These are phyloP conservation scores for Sesia apiformis DNA, from an alignment of 2,888 invertebrate genomes.

Conservation along the genomic window DNA sequence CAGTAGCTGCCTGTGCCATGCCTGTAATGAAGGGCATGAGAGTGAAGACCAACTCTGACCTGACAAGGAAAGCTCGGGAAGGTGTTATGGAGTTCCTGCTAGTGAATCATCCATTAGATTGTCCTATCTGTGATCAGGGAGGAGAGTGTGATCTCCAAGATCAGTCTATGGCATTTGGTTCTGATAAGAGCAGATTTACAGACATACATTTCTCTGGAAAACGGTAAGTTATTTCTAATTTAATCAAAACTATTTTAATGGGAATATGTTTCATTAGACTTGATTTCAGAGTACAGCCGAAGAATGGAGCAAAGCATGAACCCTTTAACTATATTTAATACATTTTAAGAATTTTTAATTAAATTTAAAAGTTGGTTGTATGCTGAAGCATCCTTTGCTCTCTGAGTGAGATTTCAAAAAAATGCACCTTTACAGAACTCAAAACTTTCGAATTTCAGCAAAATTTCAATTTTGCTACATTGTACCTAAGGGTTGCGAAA, in stretches of 20 bases:
- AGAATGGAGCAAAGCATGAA: too few relatives aligned
- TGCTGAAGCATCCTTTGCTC: too few relatives aligned
- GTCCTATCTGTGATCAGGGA: slow-evolving; percentile 99
- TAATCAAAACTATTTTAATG: not conserved
- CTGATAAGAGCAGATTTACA: slow-evolving; percentile 92
- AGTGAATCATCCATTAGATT: slow-evolving; percentile 98
- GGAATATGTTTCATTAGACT: too few relatives aligned
- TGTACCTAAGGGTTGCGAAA: too few relatives aligned
- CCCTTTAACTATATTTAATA: too few relatives aligned
- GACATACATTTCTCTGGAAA: slow-evolving; percentile 95
- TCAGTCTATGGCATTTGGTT: slow-evolving; percentile 99
- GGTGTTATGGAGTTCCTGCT: slow-evolving; percentile 99
- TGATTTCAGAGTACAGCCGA: too few relatives aligned
- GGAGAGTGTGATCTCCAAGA: slow-evolving; percentile 96
- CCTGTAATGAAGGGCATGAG: slow-evolving; percentile 99
- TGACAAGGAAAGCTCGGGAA: slow-evolving; percentile 83
- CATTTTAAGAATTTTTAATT: too few relatives aligned
- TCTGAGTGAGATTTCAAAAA: too few relatives aligned
- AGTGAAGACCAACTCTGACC: slow-evolving; percentile 96
- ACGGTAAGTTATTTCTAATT: slow-evolving; percentile 65
- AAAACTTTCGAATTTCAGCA: too few relatives aligned
- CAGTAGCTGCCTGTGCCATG: slow-evolving; percentile 99
- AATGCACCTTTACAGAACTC: too few relatives aligned
- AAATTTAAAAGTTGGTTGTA: too few relatives aligned
- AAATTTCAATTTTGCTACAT: too few relatives aligned